Base-by-base conservation (phyloP, 2,113 vertebrate species). In the Serinus canaria region DNA sequence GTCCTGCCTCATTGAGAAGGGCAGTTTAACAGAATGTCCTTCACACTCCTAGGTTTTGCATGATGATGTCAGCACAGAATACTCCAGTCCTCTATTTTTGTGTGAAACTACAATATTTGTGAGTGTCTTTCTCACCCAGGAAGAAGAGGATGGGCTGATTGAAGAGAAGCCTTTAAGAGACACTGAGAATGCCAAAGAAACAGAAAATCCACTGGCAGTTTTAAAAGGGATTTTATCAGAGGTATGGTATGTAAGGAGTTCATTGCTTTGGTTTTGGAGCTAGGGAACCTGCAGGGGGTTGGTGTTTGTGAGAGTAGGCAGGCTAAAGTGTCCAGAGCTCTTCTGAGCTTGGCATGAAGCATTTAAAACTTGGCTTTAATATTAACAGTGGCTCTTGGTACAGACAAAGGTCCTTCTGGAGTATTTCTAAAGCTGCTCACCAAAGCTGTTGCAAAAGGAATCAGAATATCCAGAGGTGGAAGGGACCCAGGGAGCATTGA, bases 171-270 rank as follows among this genome's bases (percentile, higher is more conserved):
- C 96, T 79, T 77, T 83, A 64, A 94, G 96, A 93, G 78, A 86
- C 44, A 79, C 53, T 47, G 97, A 98, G 63, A 96, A 96, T 87
- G 81, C 85, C 44, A 73, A 97, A 56, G 98, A 98, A 46, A 79
- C 70, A 20, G 98, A 98, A 9, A 97, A 98, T 84, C 99, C 99
- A 5, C n/a, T 99, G 85, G 95, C 92, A 56, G 87, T 98, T 28
- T 81, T 99, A 7, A 98, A 97, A 91, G 87, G 97, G 58, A 96
- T 99, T 73, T 98, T 99, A 62, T 78, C 98, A 56, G 97, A 99
- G 99, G 99, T 99, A 98, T 46, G 67, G n/a, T 75, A 59, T 67
- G 84, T 89, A 74, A 96, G 75, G 69, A 53, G 37, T 56, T 90
- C 15, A 30, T 83, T 92, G 69, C 30, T 91, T 89, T 44, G 25